Base-by-base conservation (phyloP, 2,888 invertebrate species). In the Saturnia japonica region DNA sequence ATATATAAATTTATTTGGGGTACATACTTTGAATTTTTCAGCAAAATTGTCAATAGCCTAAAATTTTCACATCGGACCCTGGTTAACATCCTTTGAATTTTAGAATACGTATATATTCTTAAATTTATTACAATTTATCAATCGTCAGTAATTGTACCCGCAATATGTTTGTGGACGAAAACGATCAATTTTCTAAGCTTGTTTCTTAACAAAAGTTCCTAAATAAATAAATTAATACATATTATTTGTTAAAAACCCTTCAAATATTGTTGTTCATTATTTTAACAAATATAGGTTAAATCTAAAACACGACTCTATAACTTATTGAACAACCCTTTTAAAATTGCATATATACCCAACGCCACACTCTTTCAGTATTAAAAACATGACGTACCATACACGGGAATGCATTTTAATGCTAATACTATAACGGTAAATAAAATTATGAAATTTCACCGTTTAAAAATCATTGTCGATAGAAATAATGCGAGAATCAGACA, bases 31-130 rank as follows among this genome's bases (percentile, higher is more conserved):
- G 9, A 22, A 64, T n/a, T 1, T 2, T 40, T 9, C 64, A 19
- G 64, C 16, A 40, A n/a, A 40, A 64, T 64, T 40, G 40, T 64
- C 64, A 9, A 64, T 64, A 64, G 64, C 64, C 40, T 64, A 64
- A 34, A 40, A 64, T 40, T 64, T 64, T 57, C 57, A 57, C 57
- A 57, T 57, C 57, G 57, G 57, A 57, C 57, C 57, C 57, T 57
- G 57, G 57, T 25, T 25, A 57, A 57, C 57, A 57, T 28, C 57
- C 57, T 25, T 25, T 57, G 25, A 25, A 25, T 25, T 57, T 57
- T 57, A 57, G 57, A 57, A 25, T 57, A 57, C 57, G 28, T 57
- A 28, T 57, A 57, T 57, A 57, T 57, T 57, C 22, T 25, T 25
- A 57, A 57, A 25, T 25, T 57, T 7, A 57, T 57, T 25, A 57